Conservation (phyloP, 1,140 invertebrate genomes). For the Apis florea region DNA sequence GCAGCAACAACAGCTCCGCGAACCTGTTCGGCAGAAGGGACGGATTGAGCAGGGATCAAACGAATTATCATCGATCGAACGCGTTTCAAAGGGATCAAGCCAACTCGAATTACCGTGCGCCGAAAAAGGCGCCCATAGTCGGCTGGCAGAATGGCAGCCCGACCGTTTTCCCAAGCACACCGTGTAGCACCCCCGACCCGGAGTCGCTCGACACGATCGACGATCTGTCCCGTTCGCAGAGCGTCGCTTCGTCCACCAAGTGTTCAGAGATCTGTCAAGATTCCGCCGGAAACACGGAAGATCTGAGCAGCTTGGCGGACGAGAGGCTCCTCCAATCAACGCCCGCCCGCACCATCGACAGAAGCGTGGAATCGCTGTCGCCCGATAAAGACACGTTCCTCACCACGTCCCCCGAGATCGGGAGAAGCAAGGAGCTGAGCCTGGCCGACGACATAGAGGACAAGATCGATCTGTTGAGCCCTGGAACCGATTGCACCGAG, state of each 20-base stretch:
- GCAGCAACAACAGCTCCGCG: constrained; percentile 18
- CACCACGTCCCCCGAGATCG: constrained; percentile 74
- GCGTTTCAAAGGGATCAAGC: constrained; percentile 9
- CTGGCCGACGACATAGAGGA: constrained; percentile 52
- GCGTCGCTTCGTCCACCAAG: constrained; percentile 48
- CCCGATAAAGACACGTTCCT: constrained; percentile 80
- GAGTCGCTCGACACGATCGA: constrained; percentile 7
- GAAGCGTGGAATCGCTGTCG: constrained; percentile 67
- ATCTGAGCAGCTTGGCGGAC: constrained; percentile 68
- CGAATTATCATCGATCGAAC: constrained; percentile 49
- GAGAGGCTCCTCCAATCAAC: constrained; percentile 62
- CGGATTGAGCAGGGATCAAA: constrained; percentile 38
- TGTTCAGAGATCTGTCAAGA: constrained; percentile 69
- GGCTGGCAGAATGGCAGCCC: constrained; percentile 73
- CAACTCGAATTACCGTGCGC: constrained; percentile 9
- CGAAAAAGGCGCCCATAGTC: constrained; percentile 71
- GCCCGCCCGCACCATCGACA: constrained; percentile 62
- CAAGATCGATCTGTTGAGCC: constrained; percentile 53
- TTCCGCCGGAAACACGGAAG: constrained; percentile 64
- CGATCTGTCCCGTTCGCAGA: constrained; percentile 18
- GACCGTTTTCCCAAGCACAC: constrained; percentile 63
- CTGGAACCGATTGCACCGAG: constrained; percentile 53
- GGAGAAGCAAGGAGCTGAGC: constrained; percentile 64
- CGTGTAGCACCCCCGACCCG: constrained; percentile 55
- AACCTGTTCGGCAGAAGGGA: constrained; percentile 6